Evolutionary conservation across 2,888 invertebrate species (phyloP).

Genomic region (Graphium colonna): DNA sequence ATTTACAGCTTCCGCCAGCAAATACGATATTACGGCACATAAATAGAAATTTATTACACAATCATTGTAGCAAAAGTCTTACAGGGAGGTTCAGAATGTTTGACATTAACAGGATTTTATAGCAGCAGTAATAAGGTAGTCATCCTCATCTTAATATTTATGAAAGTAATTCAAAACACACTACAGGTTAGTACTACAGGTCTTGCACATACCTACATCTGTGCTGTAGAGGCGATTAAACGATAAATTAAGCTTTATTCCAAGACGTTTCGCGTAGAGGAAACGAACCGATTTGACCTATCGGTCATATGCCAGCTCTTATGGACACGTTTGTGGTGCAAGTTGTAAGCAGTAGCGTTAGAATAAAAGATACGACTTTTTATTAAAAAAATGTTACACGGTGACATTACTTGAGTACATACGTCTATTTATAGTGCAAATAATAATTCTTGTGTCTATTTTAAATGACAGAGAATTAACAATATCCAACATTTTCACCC

Average conservation of each 20-base stretch:
- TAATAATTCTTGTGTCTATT: no score
- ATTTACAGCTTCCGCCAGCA: no score
- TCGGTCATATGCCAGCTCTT: conserved; percentile 30
- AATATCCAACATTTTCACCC: no score
- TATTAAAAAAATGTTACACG: no score
- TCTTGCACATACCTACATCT: background rate
- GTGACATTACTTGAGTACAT: no score
- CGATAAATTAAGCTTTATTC: conserved; percentile 35
- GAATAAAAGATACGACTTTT: no score
- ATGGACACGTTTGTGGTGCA: conserved; percentile 27
- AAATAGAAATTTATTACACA: background rate
- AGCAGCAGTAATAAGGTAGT: background rate
- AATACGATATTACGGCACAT: background rate
- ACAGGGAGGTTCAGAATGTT: background rate
- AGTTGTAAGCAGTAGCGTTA: conserved; percentile 1
- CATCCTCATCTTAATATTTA: background rate
- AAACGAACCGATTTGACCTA: conserved; percentile 30
- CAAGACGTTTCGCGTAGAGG: conserved; percentile 26
- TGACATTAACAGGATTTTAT: background rate
- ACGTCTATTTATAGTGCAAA: no score
- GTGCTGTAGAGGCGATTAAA: background rate
- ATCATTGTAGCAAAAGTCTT: background rate
- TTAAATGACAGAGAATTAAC: no score
- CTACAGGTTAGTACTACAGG: background rate
- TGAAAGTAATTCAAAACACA: background rate